A percentile compares a stretch with the other conserved stretches of the same genome.
phyloP scores from a whole-genome alignment of 2,797 vertebrate genomes.

The Calcarius lapponicus region DNA sequence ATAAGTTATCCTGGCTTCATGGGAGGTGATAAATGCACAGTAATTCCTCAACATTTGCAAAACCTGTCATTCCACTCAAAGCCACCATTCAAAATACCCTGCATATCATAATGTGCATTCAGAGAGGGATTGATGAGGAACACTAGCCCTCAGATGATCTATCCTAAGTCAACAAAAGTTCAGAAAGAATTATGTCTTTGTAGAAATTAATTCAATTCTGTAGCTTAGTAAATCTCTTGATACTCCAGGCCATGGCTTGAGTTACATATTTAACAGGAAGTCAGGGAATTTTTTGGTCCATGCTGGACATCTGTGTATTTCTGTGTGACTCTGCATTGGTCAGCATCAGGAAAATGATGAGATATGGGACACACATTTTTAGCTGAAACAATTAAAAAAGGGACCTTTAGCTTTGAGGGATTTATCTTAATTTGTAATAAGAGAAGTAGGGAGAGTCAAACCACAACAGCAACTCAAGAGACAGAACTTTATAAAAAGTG shows the following conservation, averaged over 20 bases:
- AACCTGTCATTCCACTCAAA: background rate
- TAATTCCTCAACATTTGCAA: background rate
- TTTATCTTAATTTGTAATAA: background rate
- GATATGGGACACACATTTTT: background rate
- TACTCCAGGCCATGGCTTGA: background rate
- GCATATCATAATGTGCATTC: background rate
- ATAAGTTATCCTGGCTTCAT: background rate
- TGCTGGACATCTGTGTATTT: background rate
- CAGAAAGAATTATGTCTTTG: background rate
- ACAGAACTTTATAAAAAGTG: background rate
- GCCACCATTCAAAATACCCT: background rate
- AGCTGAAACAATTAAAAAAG: background rate
- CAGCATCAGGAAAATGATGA: background rate
- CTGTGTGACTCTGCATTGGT: background rate
- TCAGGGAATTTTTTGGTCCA: background rate
- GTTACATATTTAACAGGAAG: background rate
- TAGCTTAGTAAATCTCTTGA: background rate
- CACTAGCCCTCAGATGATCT: background rate
- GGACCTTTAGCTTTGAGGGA: background rate
- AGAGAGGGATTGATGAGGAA: background rate
- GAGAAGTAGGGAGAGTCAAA: background rate
- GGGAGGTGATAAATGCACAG: background rate
- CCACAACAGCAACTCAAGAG: background rate
- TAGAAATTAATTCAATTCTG: background rate
- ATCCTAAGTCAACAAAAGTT: background rate